Evolutionary conservation across 2,888 invertebrate species (phyloP).

Genomic region (Hemicrepidius hirtus): DNA sequence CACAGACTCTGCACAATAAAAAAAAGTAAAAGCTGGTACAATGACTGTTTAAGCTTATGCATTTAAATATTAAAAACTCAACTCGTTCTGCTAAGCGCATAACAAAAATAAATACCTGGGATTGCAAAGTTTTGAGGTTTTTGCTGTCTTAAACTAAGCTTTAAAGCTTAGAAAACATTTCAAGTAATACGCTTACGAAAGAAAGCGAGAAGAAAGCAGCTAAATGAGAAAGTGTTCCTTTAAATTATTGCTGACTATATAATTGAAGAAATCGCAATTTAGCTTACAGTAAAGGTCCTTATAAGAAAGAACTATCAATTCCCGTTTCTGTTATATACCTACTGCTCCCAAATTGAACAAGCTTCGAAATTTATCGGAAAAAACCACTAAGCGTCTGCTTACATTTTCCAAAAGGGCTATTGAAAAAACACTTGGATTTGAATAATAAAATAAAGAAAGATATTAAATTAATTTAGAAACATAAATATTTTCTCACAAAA

Average conservation of each 20-base stretch:
- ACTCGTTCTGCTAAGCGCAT: no score
- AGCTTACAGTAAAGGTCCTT: conserved; percentile 8
- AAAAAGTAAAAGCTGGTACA: no score
- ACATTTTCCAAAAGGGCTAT: no score
- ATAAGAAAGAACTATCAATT: conserved; percentile 17
- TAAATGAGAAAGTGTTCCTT: conserved; percentile 1
- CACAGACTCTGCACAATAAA: no score
- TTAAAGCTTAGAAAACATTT: background rate
- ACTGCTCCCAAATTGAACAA: background rate
- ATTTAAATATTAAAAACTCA: no score
- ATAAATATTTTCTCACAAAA: background rate
- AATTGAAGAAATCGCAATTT: conserved; percentile 22
- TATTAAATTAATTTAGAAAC: conserved; percentile 2
- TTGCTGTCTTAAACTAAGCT: background rate
- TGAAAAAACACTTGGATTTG: background rate
- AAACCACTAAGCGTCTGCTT: no score
- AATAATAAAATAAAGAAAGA: background rate
- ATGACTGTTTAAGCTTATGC: no score
- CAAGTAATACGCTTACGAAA: background rate
- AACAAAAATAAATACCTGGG: no score
- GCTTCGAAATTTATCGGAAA: background rate
- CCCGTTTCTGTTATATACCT: background rate
- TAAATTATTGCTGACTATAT: conserved; percentile 19
- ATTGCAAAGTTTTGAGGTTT: background rate
- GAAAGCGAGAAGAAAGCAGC: conserved; percentile 4